Conservation (phyloP, 2,797 vertebrate genomes). For the Pseudotriccus pelzelni region DNA sequence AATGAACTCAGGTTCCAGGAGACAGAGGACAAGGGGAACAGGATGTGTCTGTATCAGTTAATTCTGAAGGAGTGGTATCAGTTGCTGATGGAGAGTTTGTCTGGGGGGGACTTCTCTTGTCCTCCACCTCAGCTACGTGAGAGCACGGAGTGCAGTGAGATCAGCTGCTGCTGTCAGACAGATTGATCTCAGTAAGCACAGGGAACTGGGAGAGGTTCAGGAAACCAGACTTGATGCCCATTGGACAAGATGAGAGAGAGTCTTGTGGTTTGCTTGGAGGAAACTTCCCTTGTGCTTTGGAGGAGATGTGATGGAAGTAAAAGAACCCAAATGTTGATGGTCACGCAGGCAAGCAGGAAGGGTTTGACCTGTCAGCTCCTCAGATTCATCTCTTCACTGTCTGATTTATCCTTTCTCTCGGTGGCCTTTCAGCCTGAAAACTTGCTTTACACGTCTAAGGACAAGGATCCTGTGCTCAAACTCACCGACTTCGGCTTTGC, state of each 20-base stretch:
- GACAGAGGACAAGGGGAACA: not conserved
- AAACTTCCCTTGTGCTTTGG: not conserved
- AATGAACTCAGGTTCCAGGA: not conserved
- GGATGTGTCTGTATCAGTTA: not conserved
- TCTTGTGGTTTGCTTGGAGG: not conserved
- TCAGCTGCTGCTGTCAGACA: not conserved
- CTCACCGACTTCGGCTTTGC: conserved; percentile 98
- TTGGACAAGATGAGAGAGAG: not conserved
- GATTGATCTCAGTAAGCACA: not conserved
- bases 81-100: not conserved
- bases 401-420: conserved; percentile 11
- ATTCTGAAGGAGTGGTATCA: not conserved
- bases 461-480: conserved; percentile 85
- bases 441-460: conserved; percentile 91
- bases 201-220: not conserved
- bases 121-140: not conserved
- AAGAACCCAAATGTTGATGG: not conserved
- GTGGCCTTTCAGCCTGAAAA: conserved; percentile 90
- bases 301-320: not conserved
- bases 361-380: not conserved
- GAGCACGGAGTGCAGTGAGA: not conserved
- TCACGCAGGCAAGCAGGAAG: not conserved
- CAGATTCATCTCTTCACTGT: not conserved
- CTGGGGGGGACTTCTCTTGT: not conserved
- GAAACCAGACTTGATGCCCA: not conserved